Evolutionary conservation across 1,140 invertebrate genomes (phyloP), one percentile per base, ranked within the genome.

Genomic region (Ceratina calcarata): DNA sequence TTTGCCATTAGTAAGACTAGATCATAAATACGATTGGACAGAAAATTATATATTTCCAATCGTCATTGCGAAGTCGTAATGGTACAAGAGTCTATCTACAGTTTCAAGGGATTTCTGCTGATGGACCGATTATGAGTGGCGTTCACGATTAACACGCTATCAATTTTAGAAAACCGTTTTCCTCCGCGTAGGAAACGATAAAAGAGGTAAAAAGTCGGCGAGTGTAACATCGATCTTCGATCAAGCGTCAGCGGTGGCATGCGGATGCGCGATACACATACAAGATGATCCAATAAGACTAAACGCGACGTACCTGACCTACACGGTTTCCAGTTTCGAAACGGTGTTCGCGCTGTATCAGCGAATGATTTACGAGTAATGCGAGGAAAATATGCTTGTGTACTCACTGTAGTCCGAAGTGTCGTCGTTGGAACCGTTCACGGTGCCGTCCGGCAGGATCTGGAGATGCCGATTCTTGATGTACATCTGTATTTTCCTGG

Each of bases 351-450:
- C 13, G 62, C n/a, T 16, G 8, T 45, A 32, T 60, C 68, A 45
- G 3, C 62, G 20, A 6, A 60, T 27, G 55, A 68, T n/a, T 60
- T n/a, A 60, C 55, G 62, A 13, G 6, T n/a, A 57, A 57, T 7
- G 53, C 2, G 12, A 4, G 12, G 45, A 1, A 37, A 12, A 61
- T 57, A n/a, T 32, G n/a, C 16, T 16, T 15, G 32, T 55, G 53
- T 82, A 97, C 96, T 97, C 91, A 97, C 96, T 96, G 94, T 96
- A 96, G 92, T 96, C 95, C 91, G 96, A 96, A 86, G 93, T 94
- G 90, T 95, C 95, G 89, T 96, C 95, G 87, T 94, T 94, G 88
- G 96, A 96, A 71, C 96, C 96, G 92, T 96, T 96, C 89, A 97
- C 96, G 80, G 95, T 96, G 87, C 96, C 96, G 92, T 97, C 96